Evolutionary conservation across 2,113 vertebrate genomes (phyloP).

Genomic region (Gracilinanus agilis): DNA sequence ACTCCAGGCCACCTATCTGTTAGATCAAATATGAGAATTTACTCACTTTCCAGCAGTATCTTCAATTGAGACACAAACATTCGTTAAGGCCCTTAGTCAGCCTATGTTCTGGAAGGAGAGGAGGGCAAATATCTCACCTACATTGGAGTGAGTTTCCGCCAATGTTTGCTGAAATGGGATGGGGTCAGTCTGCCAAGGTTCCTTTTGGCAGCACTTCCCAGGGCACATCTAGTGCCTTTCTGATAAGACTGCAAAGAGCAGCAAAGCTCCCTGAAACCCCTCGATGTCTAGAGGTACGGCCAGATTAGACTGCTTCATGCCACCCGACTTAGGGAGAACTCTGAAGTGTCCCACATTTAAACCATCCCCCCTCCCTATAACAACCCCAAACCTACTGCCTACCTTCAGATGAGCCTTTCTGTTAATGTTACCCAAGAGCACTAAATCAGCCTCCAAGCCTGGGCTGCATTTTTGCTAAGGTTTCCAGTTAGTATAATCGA

Average conservation of each 20-base stretch:
- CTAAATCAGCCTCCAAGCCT: background rate
- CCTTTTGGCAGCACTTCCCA: background rate
- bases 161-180: background rate
- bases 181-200: background rate
- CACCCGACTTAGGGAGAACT: background rate
- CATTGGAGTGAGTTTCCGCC: background rate
- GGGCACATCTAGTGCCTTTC: background rate
- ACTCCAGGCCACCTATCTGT: background rate
- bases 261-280: background rate
- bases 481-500: slow-evolving; percentile 27
- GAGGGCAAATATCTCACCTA: background rate
- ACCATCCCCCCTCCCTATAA: background rate
- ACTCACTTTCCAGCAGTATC: background rate
- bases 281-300: background rate
- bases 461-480: slow-evolving; percentile 14
- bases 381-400: background rate
- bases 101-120: background rate
- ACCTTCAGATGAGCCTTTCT: background rate
- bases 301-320: background rate
- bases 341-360: background rate
- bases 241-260: background rate
- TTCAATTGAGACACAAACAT: background rate
- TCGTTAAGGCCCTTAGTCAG: background rate
- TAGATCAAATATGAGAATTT: background rate
- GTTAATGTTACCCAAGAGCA: background rate